A percentile compares a stretch with the other conserved stretches of the same genome.
Evolutionary conservation across 2,888 invertebrate species (phyloP).

Genomic region (Oeneis ivallda): DNA sequence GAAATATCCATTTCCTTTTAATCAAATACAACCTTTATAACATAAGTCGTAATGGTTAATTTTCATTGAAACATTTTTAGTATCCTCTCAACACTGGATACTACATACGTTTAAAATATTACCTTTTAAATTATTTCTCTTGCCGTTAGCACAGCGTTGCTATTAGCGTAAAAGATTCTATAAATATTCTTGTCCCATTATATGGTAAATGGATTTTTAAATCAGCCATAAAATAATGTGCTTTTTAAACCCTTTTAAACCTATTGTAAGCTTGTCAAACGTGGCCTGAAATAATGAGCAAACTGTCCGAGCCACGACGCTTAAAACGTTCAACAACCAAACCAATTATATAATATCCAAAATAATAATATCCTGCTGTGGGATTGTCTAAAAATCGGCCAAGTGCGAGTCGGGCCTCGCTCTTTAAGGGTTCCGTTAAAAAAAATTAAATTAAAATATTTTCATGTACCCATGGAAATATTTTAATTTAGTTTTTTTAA

Average conservation of each 20-base stretch:
- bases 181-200: constrained; percentile 24
- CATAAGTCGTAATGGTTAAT: background rate
- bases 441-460: too few relatives aligned
- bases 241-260: background rate
- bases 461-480: too few relatives aligned
- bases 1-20: background rate
- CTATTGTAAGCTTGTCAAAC: background rate
- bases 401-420: too few relatives aligned
- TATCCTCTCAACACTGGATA: constrained; percentile 16
- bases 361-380: too few relatives aligned
- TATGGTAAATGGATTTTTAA: constrained; percentile 17
- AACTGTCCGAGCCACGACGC: background rate
- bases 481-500: too few relatives aligned
- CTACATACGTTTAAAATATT: constrained; percentile 32
- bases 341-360: too few relatives aligned
- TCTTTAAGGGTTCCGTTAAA: too few relatives aligned
- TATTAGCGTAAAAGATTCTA: constrained; percentile 36
- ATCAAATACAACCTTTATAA: constrained; percentile 11
- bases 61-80: background rate
- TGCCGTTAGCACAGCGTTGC: constrained; percentile 35
- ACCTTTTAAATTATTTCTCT: constrained; percentile 34
- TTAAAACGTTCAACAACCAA: background rate
- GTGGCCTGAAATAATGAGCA: background rate
- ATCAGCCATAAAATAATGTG: background rate
- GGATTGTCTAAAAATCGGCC: too few relatives aligned